Base-by-base conservation (phyloP, 2,113 vertebrate genomes). In the Siniperca knerii region DNA sequence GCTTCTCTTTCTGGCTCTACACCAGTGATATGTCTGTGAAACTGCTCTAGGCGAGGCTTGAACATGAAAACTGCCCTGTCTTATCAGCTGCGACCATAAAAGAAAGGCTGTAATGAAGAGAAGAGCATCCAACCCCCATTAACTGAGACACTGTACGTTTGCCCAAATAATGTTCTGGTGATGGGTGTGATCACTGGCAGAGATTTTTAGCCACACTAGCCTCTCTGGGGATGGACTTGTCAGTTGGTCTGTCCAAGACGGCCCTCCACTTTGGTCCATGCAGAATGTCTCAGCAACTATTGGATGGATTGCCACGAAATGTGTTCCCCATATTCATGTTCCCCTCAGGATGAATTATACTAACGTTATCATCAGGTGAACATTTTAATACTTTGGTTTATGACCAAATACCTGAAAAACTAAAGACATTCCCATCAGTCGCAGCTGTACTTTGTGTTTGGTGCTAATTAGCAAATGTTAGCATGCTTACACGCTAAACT, bases 71-170 rank as follows among this genome's bases (percentile, higher is more conserved):
- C 18, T n/a, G 20, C 4, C 1, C 15, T 0, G 5, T 58, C 79
- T 82, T 75, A 87, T 87, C 85, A 69, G 75, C 85, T 69, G 5
- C 62, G n/a, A 58, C 76, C 85, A 78, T 78, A 18, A 82, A 68
- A 75, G 75, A 44, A 11, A 50, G 3, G n/a, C 72, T 23, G 65
- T 11, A 21, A 58, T 23, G 4, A 15, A 8, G 54, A 75, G 68
- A 40, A 29, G 20, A 33, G 50, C 35, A 12, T 65, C 69, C 58
- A 8, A 21, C n/a, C 60, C 35, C 15, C 35, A 4, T 40, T 44
- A 15, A 42, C 3, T 8, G 13, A 71, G 37, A 25, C 48, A 25
- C 29, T 33, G n/a, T 48, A 16, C 35, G 37, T 72, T 40, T 37
- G 46, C 29, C 20, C 11, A 15, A 12, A 20, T 33, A 29, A 57